phyloP scores from a whole-genome alignment of 2,888 invertebrate genomes.

The Seladonia tumulorum region DNA sequence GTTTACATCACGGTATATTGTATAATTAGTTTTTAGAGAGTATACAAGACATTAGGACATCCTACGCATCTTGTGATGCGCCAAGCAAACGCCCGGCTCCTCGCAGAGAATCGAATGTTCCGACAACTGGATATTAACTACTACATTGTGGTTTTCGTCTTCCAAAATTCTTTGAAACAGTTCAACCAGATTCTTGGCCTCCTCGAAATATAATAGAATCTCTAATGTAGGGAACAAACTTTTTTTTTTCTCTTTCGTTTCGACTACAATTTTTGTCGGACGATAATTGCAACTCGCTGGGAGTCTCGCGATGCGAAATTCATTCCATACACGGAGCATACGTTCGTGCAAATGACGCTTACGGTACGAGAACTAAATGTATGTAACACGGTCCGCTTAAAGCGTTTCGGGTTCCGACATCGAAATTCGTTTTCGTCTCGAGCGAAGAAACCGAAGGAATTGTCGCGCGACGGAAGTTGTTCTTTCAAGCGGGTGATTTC shows the following conservation, averaged over 20 bases:
- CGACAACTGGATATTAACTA: neutral
- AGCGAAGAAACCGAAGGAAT: neutral
- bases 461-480: neutral
- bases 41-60: constrained; percentile 33
- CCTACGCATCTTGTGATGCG: neutral
- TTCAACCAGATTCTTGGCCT: neutral
- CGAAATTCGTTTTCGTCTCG: neutral
- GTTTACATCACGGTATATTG: constrained; percentile 39
- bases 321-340: constrained; percentile 14
- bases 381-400: constrained; percentile 40
- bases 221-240: neutral
- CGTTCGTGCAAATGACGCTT: constrained; percentile 21
- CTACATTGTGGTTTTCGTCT: neutral
- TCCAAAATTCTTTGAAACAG: neutral
- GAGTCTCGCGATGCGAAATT: constrained; percentile 23
- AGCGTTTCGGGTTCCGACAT: constrained; percentile 18
- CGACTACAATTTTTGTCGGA: neutral
- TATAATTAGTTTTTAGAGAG: constrained; percentile 46
- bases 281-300: neutral
- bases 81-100: neutral
- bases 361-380: constrained; percentile 25
- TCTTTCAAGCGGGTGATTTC: neutral
- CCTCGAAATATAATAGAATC: neutral
- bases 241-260: neutral
- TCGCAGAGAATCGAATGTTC: neutral